Evolutionary conservation across 2,888 invertebrate genomes (phyloP).

Genomic region (Pristionchus maxplancki): DNA sequence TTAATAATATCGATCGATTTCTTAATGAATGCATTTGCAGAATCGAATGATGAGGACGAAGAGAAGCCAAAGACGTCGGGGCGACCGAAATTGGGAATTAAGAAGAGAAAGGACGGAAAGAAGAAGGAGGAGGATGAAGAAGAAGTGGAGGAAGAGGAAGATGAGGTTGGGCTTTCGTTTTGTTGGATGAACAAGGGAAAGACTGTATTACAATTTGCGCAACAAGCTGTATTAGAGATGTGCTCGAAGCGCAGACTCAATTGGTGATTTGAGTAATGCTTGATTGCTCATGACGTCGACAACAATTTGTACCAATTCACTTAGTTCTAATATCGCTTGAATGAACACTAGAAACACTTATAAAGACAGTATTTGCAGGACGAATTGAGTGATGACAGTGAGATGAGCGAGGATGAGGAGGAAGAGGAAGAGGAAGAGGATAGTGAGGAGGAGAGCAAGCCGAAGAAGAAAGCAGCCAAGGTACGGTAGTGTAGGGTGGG

Average conservation of each 20-base stretch:
- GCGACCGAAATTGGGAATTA: neutral
- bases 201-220: too few species aligned
- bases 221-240: neutral
- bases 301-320: too few species aligned
- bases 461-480: conserved; percentile 31
- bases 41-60: neutral
- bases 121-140: neutral
- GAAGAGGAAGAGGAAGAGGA: conserved; percentile 10
- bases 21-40: neutral
- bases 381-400: neutral
- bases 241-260: neutral
- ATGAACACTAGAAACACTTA: too few species aligned
- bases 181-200: too few species aligned
- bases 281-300: too few species aligned
- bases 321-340: too few species aligned
- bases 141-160: neutral
- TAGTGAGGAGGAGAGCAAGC: neutral
- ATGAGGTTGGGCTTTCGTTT: too few species aligned
- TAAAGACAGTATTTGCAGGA: neutral
- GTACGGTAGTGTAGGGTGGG: neutral
- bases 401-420: neutral
- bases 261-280: neutral
- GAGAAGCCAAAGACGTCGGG: neutral
- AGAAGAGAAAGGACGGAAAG: neutral
- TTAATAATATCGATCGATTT: neutral